Evolutionary conservation across 2,797 vertebrate species (phyloP), one percentile per base, ranked within the genome.

Genomic region (Lycodopsis pacificus): DNA sequence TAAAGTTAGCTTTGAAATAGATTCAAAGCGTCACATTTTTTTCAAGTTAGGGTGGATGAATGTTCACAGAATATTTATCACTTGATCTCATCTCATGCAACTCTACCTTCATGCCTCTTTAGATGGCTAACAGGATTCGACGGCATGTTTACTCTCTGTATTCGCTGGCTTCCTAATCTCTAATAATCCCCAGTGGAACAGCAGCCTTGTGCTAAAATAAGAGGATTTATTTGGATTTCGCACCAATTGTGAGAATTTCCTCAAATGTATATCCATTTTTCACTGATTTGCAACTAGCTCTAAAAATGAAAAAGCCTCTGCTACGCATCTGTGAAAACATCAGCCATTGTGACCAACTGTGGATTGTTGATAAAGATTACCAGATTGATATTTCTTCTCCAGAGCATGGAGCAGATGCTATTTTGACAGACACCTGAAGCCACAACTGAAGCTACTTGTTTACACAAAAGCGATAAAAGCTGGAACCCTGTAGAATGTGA

Each of bases 71-170:
- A 82, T 77, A 83, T 85, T 88, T 67, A 84, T 89, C 78, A 54
- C 77, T 79, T 71, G 73, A 89, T 92, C 83, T 89, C 76, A 86
- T 85, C 85, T 88, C 86, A 85, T 88, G 83, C 79, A 62, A 63
- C 75, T 78, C 65, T 73, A 83, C 76, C 87, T 89, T 79, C 88
- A 90, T 86, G 88, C 82, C 62, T 86, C 87, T 79, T 88, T 74
- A 77, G 73, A 89, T 49, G 20, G 77, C 78, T 93, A 92, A 92
- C 78, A 74, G 89, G 91, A 93, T 92, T 89, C 80, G 3, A 63
- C 71, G 42, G 75, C 66, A 75, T 90, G 82, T 84, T 83, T 71
- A 73, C 57, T 78, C 59, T 81, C 65, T 5, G 74, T 27, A 88
- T 89, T 89, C 85, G 89, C 69, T 67, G 77, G 42, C 5, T 76